Conservation (phyloP, 2,888 invertebrate genomes). For the Cephalotes varians region DNA sequence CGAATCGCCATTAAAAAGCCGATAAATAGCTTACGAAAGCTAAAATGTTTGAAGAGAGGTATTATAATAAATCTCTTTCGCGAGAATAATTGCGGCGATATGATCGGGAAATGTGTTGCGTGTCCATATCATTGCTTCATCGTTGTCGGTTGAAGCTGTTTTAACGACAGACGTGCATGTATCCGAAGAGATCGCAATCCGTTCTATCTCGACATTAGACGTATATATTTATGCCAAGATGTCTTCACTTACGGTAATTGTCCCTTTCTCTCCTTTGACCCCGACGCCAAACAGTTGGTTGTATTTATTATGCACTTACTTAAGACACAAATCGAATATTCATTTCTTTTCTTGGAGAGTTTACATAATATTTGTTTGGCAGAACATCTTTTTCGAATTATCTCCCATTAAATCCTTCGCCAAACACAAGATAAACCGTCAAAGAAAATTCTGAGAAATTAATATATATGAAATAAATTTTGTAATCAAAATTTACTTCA, state of each 20-base stretch:
- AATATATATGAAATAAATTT: too few species aligned
- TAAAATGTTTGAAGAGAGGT: slow-evolving; percentile 1
- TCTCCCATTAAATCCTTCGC: not conserved
- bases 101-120: slow-evolving; percentile 6
- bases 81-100: not conserved
- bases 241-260: slow-evolving; percentile 9
- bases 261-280: not conserved
- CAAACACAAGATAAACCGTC: not conserved
- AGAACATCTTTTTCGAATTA: not conserved
- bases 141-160: slow-evolving; percentile 8
- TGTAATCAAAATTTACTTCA: not conserved
- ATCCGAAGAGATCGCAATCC: slow-evolving; percentile 1
- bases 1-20: not conserved
- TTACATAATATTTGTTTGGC: slow-evolving; percentile 5
- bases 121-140: slow-evolving; percentile 25
- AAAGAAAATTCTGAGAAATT: not conserved
- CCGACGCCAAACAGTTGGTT: not conserved
- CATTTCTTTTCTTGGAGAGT: not conserved
- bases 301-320: not conserved
- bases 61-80: slow-evolving; percentile 37
- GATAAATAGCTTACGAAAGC: slow-evolving; percentile 20
- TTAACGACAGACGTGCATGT: slow-evolving; percentile 7
- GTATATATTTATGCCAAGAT: not conserved
- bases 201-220: slow-evolving; percentile 9
- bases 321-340: not conserved